Conservation (phyloP, 2,888 invertebrate species). For the Ecdyonurus torrentis region DNA sequence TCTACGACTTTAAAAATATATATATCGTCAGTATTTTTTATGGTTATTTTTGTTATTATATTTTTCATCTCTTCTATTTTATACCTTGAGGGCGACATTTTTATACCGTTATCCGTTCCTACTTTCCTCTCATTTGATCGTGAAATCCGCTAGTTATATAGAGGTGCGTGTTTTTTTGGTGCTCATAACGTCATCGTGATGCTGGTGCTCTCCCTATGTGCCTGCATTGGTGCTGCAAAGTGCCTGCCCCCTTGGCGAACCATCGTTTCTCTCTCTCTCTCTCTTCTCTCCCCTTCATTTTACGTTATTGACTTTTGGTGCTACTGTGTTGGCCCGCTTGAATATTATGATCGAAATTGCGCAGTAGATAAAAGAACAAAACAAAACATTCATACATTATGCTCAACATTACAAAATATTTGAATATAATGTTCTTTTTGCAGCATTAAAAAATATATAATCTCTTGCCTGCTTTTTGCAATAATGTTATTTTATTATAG, state of each 20-base stretch:
- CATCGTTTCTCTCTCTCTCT: conserved; percentile 1
- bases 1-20: background rate
- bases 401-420: too few species aligned
- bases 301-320: background rate
- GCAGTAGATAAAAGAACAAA: background rate
- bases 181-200: background rate
- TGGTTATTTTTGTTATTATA: background rate
- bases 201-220: background rate
- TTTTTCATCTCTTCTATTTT: background rate
- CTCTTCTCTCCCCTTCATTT: conserved; percentile 11
- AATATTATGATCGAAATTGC: background rate
- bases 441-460: too few species aligned
- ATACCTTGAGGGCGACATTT: background rate
- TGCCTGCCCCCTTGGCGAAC: conserved; percentile 11
- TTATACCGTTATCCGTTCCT: background rate
- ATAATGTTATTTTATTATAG: too few species aligned
- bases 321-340: background rate
- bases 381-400: too few species aligned
- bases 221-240: conserved; percentile 20
- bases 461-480: too few species aligned
- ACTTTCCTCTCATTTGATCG: background rate
- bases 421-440: too few species aligned
- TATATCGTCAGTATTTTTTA: background rate
- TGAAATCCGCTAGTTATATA: background rate
- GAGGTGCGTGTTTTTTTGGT: too few species aligned